Percentiles rank a stretch among this genome's conserved stretches.
These are phyloP conservation scores for Chlorodrepanis virens DNA, from an alignment of 2,113 vertebrate genomes.

Conservation along the genomic window DNA sequence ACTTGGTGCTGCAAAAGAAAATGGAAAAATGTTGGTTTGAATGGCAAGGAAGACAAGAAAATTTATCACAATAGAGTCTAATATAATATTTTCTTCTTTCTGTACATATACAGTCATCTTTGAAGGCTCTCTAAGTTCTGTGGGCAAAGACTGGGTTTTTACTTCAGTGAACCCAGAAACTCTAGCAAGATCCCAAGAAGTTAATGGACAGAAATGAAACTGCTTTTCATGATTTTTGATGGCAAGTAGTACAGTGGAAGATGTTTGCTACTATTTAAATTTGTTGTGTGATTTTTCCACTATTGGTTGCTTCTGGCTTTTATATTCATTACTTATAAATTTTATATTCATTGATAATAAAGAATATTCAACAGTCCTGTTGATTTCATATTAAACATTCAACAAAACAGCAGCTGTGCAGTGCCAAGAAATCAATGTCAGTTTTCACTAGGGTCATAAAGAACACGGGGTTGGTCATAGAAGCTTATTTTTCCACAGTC, in stretches of 20 bases:
- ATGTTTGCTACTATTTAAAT: background rate
- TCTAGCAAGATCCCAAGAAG: background rate
- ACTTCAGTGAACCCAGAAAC: background rate
- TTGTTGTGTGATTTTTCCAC: background rate
- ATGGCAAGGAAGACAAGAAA: background rate
- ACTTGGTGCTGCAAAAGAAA: background rate
- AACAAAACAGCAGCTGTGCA: background rate
- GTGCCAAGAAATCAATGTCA: background rate
- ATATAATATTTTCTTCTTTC: background rate
- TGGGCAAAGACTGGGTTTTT: background rate
- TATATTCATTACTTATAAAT: background rate
- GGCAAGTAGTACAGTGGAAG: fast-evolving
- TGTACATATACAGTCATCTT: background rate
- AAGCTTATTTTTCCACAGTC: background rate
- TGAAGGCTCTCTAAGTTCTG: background rate
- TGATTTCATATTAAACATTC: background rate
- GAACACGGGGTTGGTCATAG: background rate
- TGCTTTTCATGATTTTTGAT: background rate
- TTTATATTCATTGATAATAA: background rate
- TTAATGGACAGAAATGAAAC: background rate
- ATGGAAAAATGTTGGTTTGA: background rate
- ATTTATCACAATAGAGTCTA: background rate
- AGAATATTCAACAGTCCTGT: background rate
- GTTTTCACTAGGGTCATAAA: background rate
- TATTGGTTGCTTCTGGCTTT: background rate